Evolutionary conservation across 1,140 invertebrate genomes (phyloP), one percentile per base, ranked within the genome.

Genomic region (Drosophila aff.): DNA sequence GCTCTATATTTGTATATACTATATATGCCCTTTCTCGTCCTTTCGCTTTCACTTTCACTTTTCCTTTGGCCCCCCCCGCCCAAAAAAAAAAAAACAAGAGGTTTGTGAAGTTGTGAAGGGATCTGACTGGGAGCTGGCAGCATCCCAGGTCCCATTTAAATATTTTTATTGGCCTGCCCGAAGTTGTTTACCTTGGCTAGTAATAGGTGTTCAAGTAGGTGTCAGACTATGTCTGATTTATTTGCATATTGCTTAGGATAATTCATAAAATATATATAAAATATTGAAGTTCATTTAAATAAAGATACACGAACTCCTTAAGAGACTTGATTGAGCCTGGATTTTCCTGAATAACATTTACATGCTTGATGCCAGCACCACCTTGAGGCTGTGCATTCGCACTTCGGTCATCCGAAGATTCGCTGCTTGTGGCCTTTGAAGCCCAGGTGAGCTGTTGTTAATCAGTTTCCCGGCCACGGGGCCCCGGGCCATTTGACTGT

Each of bases 371-470:
- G 2, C n/a, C 23, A 23, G 2, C 23, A 23, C 23, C 6, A 21
- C 2, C 15, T 9, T 16, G 2, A 3, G 18, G 31, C n/a, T 55
- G 2, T 8, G 1, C 28, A 64, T 64, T 0, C 0, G 3, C 16
- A 7, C 16, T 63, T 66, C 58, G 58, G 28, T 21, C 13, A 36
- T 0, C 18, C 53, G 11, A 33, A 23, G 33, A 33, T 2, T n/a
- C 23, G 28, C 26, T 18, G 28, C 15, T 21, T 23, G 16, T 31
- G 23, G 23, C 21, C 10, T 16, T 18, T 38, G 41, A 26, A n/a
- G 26, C 59, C 18, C 11, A 23, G 41, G 33, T 61, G 60, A 79
- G 53, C 67, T 57, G 43, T 61, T 79, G 68, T 79, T 79, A 79
- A 79, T 80, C 76, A 80, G 76, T 79, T 55, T 63, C 28, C 33